phyloP scores from a whole-genome alignment of 2,888 invertebrate genomes.

The Arctia plantaginis region DNA sequence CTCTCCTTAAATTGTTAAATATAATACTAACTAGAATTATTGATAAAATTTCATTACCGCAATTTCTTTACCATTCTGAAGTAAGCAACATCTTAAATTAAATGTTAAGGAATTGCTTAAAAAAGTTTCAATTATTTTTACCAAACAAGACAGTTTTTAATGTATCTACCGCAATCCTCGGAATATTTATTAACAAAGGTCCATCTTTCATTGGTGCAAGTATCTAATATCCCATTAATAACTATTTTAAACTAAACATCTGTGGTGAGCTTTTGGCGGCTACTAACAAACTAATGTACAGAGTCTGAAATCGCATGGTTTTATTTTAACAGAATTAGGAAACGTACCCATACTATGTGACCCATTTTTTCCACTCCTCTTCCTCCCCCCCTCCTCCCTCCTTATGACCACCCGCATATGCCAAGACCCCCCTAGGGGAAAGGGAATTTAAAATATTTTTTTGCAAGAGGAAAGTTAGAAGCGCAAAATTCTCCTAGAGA shows the following conservation, averaged over 20 bases:
- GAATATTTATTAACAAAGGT: neutral
- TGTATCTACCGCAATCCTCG: too few relatives aligned
- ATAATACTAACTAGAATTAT: neutral
- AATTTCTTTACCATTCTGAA: neutral
- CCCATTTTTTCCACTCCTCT: too few relatives aligned
- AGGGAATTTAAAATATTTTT: too few relatives aligned
- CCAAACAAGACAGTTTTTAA: neutral
- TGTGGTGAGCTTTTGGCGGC: slow-evolving; percentile 33
- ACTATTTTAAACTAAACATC: slow-evolving; percentile 7
- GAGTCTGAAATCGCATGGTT: neutral
- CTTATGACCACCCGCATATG: too few relatives aligned
- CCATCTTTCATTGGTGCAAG: neutral
- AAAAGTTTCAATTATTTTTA: neutral
- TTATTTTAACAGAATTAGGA: neutral
- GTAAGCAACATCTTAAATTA: neutral
- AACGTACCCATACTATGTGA: neutral
- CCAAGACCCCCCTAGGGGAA: too few relatives aligned
- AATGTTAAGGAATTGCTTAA: neutral
- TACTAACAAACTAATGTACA: slow-evolving; percentile 17
- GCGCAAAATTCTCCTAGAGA: too few relatives aligned
- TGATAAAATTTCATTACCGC: neutral
- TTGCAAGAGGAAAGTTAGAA: too few relatives aligned
- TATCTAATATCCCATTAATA: neutral
- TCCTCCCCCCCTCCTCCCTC: too few relatives aligned
- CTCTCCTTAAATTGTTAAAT: too few relatives aligned